Base-by-base conservation (phyloP, 2,113 vertebrate species). In the Campylomormyrus tamandua region DNA sequence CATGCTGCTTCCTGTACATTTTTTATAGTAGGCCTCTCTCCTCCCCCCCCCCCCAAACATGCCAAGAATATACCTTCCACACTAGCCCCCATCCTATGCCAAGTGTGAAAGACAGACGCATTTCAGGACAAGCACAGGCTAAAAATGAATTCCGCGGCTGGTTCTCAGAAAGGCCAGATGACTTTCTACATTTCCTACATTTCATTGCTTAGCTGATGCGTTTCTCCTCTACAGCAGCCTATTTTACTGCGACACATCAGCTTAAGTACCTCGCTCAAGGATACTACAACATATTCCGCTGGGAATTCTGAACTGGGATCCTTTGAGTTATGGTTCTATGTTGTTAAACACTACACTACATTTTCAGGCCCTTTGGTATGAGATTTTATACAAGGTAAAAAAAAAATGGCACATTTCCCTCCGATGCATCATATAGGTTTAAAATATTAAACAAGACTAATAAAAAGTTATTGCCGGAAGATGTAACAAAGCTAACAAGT, bases 371-470 rank as follows among this genome's bases (percentile, higher is more conserved):
- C 45, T 50, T 86, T 80, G 13, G 35, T 19, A 80, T 42, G 35
- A 35, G 5, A 42, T 80, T 80, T 80, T 19, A 80, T 42, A 80
- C 35, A 80, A 80, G 70, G 27, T 10, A 31, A 70, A 17, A 39
- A 31, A 13, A 74, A 53, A 19, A 53, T 1, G 4, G 9, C 27
- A 74, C 70, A 77, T 66, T 66, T 66, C n/a, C n/a, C 62, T 66
- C 62, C n/a, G 1, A 66, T 46, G 42, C 35, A n/a, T 83, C 7
- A 46, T 46, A 83, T 42, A 21, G 83, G 21, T 84, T 70, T 84
- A 24, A 45, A 84, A 86, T 49, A 86, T 86, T 86, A 86, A 85
- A 27, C 83, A 27, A 48, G 24, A 87, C 17, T 52, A 87, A 87
- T 56, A 53, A 87, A 53, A 50, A 52, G 31, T 49, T 87, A 58